Evolutionary conservation across 2,888 invertebrate species (phyloP).

Genomic region (Megamerina dolium): DNA sequence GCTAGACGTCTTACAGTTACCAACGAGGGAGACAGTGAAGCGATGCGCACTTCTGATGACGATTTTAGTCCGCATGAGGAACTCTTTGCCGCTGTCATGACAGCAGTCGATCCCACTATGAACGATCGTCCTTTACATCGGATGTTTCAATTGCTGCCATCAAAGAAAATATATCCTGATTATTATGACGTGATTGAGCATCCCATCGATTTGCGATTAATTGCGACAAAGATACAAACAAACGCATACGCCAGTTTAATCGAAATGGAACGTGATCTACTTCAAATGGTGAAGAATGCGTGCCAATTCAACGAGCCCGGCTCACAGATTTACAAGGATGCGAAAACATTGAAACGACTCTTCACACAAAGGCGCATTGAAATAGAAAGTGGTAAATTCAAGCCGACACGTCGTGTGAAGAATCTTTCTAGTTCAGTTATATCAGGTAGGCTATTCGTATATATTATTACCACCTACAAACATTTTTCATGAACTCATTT

Average conservation of each 20-base stretch:
- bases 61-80: conserved; percentile 77
- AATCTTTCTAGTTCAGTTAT: conserved; percentile 35
- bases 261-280: conserved; percentile 85
- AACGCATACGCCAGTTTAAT: conserved; percentile 69
- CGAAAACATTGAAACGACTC: conserved; percentile 73
- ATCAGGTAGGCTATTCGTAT: conserved; percentile 25
- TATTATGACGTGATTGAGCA: conserved; percentile 91
- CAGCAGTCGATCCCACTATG: conserved; percentile 63
- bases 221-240: conserved; percentile 85
- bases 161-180: conserved; percentile 87
- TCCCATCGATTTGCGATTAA: conserved; percentile 90
- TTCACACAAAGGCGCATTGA: conserved; percentile 64
- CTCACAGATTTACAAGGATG: conserved; percentile 93
- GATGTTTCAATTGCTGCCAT: conserved; percentile 87
- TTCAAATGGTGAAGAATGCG: conserved; percentile 89
- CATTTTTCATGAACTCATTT: background rate
- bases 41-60: conserved; percentile 67
- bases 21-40: conserved; percentile 61
- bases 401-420: conserved; percentile 44
- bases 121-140: conserved; percentile 78
- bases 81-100: conserved; percentile 80
- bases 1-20: conserved; percentile 40
- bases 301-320: conserved; percentile 95
- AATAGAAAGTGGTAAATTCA: conserved; percentile 62
- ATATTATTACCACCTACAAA: background rate